Base-by-base conservation (phyloP, 1,140 invertebrate species). In the Drosophila dunni region DNA sequence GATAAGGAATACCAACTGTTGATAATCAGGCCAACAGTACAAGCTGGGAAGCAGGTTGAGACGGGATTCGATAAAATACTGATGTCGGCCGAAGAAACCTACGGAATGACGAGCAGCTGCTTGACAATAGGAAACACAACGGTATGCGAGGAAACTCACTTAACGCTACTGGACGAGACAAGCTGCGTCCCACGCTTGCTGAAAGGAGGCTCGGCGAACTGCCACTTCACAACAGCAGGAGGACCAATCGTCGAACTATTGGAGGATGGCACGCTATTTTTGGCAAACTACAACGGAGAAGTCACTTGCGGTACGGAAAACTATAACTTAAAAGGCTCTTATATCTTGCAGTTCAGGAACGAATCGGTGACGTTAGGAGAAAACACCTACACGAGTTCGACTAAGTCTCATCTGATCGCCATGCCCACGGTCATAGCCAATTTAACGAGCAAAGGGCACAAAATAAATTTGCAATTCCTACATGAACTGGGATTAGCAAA, bases 101-200 rank as follows among this genome's bases (percentile, higher is more conserved):
- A 68, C 9, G 46, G 56, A 8, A 38, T 45, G 2, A 3, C 61
- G 17, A 24, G 38, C 9, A 34, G 20, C n/a, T 69, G 57, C 13
- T 11, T 61, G 4, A 51, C 46, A 5, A 66, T 48, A 33, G 63
- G 40, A n/a, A 56, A 46, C 15, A 56, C 51, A 11, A 66, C 64
- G 3, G 63, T 56, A 6, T 66, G 45, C 36, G 36, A 29, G n/a
- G 54, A 68, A 24, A 60, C 29, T 1, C 9, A 34, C 34, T 13
- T 51, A 7, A 13, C 7, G 13, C 51, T 51, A 33, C 8, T 68
- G 8, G 45, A 68, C 17, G 46, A 51, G 13, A 54, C 9, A 20
- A 33, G 46, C 8, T 68, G 54, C 1, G 17, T 60, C 15, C 54
- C 54, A 8, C 36, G 24, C 1, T 38, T 68, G 11, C 13, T 68